Evolutionary conservation across 2,113 vertebrate species (phyloP).

Genomic region (Spea multiplicata): DNA sequence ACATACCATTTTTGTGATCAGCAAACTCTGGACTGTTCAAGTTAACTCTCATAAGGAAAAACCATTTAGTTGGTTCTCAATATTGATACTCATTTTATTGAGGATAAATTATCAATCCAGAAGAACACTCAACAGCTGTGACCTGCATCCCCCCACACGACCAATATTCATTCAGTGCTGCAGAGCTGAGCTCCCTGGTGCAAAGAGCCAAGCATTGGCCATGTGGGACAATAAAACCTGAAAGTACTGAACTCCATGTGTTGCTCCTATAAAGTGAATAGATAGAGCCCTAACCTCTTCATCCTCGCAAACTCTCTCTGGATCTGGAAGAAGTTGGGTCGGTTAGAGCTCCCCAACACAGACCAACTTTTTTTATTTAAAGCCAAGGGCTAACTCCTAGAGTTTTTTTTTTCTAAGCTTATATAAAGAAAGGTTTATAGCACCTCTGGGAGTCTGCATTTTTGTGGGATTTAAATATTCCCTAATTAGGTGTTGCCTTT

Average conservation of each 20-base stretch:
- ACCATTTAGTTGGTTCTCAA: too few relatives aligned
- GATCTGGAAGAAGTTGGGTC: constrained; percentile 42
- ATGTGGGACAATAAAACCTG: constrained; percentile 30
- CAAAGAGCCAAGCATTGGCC: constrained; percentile 25
- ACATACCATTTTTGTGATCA: too few relatives aligned
- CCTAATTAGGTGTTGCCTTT: constrained; percentile 67
- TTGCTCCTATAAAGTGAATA: not conserved
- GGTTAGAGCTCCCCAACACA: constrained; percentile 45
- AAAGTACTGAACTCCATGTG: constrained; percentile 9
- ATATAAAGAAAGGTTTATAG: constrained; percentile 56
- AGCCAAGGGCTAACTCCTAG: constrained; percentile 52
- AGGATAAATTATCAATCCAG: too few relatives aligned
- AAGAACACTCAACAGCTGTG: constrained; percentile 17
- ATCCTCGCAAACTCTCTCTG: constrained; percentile 7
- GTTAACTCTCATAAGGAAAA: too few relatives aligned
- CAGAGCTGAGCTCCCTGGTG: not conserved
- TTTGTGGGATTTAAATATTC: constrained; percentile 68
- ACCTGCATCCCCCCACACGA: constrained; percentile 9
- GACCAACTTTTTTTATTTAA: constrained; percentile 28
- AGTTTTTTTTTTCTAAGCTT: constrained; percentile 53
- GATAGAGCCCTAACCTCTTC: constrained; percentile 2
- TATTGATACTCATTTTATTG: too few relatives aligned
- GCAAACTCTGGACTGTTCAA: too few relatives aligned
- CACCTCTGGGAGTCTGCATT: constrained; percentile 54
- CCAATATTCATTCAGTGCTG: not conserved